These are phyloP conservation scores for Neosilurus mollespiculum DNA, from an alignment of 2,797 vertebrate genomes.

Conservation along the genomic window DNA sequence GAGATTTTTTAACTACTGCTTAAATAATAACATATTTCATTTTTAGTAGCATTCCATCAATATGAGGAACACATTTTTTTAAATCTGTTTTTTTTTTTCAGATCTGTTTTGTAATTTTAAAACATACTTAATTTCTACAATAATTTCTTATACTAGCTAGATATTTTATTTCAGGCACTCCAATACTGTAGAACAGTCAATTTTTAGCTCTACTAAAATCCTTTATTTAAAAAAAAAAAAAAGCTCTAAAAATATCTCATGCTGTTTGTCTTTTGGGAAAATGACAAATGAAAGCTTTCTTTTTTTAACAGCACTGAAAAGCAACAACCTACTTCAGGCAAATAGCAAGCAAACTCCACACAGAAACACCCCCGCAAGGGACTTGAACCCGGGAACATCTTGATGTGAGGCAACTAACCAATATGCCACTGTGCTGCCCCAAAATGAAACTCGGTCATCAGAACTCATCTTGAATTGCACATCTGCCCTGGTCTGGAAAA, in stretches of 20 bases:
- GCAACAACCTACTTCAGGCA: constrained; percentile 1
- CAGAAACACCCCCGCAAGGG: no score
- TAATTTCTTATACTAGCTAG: not conserved
- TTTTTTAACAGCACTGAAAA: not conserved
- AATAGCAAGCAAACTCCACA: not conserved
- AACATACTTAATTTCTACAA: not conserved
- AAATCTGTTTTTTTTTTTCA: not conserved
- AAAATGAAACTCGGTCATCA: not conserved
- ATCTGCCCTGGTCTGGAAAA: not conserved
- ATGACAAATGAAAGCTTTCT: constrained; percentile 1
- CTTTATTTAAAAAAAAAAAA: not conserved
- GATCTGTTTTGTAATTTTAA: not conserved
- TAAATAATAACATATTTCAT: not conserved
- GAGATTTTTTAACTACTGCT: no score
- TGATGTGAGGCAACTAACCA: no score
- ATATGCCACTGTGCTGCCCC: no score
- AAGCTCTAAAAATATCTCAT: not conserved
- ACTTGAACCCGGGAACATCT: no score
- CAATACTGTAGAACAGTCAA: not conserved
- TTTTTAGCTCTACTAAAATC: not conserved
- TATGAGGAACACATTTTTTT: not conserved
- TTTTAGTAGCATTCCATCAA: not conserved
- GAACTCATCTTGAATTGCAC: not conserved
- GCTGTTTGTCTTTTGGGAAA: not conserved
- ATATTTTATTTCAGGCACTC: not conserved